A percentile compares a stretch with the other conserved stretches of the same genome.
Evolutionary conservation across 2,888 invertebrate species (phyloP).

Genomic region (Lamellibrachia columna): DNA sequence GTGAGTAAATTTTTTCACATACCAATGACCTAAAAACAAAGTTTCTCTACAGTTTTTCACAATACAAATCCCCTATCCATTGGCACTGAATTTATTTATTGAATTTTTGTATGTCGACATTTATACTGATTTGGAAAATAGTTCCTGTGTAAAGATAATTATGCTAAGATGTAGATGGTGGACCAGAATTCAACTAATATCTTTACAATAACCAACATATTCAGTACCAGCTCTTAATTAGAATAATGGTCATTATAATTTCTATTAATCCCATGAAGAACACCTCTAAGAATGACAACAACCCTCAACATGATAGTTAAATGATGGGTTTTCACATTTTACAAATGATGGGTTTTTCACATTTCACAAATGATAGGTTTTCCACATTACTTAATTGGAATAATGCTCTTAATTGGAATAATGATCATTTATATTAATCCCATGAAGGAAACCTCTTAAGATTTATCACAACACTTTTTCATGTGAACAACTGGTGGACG

Average conservation of each 20-base stretch:
- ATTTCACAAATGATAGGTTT: background rate
- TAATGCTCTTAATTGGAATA: no score
- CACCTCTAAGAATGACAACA: background rate
- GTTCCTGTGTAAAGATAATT: background rate
- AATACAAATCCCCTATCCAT: background rate
- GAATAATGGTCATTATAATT: background rate
- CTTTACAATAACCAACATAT: background rate
- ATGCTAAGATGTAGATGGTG: background rate
- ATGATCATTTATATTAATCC: no score
- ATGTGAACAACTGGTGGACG: background rate
- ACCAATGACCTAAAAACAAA: background rate
- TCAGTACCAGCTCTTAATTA: background rate
- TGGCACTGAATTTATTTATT: background rate
- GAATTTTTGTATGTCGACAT: background rate
- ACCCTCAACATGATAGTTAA: background rate
- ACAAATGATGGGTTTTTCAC: no score
- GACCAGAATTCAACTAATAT: background rate
- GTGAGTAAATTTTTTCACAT: no score
- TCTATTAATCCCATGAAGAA: background rate
- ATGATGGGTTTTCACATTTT: no score
- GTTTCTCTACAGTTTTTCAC: background rate
- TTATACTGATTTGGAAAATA: background rate
- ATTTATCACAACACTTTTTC: background rate
- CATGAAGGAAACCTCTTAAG: no score
- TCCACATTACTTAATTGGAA: background rate